Percentiles rank a stretch among this genome's conserved stretches.
These are phyloP conservation scores for Sapayoa aenigma DNA, from an alignment of 2,113 vertebrate genomes.

Conservation along the genomic window DNA sequence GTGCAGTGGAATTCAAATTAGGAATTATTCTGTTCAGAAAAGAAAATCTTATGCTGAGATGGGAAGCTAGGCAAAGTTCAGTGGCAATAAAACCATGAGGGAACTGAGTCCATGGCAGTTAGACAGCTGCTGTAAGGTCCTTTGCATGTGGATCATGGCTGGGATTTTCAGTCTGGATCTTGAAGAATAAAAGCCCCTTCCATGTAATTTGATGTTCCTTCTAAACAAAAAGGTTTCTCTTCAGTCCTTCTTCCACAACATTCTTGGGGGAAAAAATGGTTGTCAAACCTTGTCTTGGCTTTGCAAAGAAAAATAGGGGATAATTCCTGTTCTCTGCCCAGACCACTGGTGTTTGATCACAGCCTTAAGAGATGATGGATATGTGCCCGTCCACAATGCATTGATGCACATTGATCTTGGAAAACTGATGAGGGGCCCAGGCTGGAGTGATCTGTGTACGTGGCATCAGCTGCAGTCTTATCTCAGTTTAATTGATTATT, in stretches of 20 bases:
- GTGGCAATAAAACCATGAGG: not conserved
- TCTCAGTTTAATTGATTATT: constrained; percentile 13
- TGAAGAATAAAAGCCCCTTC: not conserved
- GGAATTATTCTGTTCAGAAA: constrained; percentile 25
- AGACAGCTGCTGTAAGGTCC: not conserved
- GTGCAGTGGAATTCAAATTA: constrained; percentile 58
- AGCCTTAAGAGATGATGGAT: not conserved
- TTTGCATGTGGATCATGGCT: not conserved
- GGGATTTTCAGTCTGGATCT: not conserved
- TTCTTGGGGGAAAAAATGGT: not conserved
- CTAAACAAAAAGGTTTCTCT: not conserved
- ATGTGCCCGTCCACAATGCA: not conserved
- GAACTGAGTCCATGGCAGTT: not conserved
- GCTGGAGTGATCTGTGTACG: not conserved
- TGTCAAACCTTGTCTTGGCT: not conserved
- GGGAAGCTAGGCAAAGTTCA: not conserved
- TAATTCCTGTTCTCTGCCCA: not conserved
- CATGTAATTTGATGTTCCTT: not conserved
- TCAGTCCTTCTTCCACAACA: rapidly evolving
- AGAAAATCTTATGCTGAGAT: not conserved
- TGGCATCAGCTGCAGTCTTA: not conserved
- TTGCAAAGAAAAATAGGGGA: not conserved
- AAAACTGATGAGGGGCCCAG: not conserved
- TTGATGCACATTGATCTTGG: not conserved
- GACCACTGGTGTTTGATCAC: not conserved